Conservation (phyloP, 2,797 vertebrate species). For the Brotula barbata region DNA sequence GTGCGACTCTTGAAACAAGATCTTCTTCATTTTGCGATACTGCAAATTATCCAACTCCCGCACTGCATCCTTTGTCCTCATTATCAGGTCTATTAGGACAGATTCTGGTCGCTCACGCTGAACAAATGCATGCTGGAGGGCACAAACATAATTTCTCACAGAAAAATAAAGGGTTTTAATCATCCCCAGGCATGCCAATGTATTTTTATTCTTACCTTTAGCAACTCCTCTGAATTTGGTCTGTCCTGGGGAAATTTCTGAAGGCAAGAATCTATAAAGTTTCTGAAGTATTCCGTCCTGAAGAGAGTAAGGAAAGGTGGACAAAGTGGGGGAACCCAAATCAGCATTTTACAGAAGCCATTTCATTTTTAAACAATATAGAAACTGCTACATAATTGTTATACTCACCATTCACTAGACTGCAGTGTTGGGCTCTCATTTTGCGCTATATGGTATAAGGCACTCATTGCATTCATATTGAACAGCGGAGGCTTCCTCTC, state of each 20-base stretch:
- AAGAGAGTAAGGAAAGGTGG: slow-evolving; percentile 53
- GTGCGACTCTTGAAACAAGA: slow-evolving; percentile 97
- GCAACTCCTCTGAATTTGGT: slow-evolving; percentile 96
- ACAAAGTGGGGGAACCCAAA: slow-evolving; percentile 6
- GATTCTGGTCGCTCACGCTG: slow-evolving; percentile 93
- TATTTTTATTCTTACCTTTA: slow-evolving; percentile 84
- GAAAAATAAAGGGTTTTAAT: neutral
- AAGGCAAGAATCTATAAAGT: slow-evolving; percentile 99
- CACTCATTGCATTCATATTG: slow-evolving; percentile 99
- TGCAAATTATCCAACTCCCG: slow-evolving; percentile 99
- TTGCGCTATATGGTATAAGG: slow-evolving; percentile 99
- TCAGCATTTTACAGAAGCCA: slow-evolving; percentile 1
- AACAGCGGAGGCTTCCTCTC: slow-evolving; percentile 99
- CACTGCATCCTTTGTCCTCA: slow-evolving; percentile 97
- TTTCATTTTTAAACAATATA: neutral
- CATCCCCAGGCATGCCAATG: neutral
- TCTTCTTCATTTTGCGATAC: slow-evolving; percentile 99
- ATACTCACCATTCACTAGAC: slow-evolving; percentile 97
- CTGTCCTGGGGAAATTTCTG: slow-evolving; percentile 99
- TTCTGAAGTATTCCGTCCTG: slow-evolving; percentile 99
- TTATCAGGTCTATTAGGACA: slow-evolving; percentile 96
- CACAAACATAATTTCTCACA: neutral
- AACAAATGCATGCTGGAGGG: slow-evolving; percentile 92
- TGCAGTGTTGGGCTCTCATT: slow-evolving; percentile 97
- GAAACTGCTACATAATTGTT: neutral